Evolutionary conservation across 35 echinoderm and acorn worm genomes (phyloP).

Genomic region (Heliocidaris erythrogramma): DNA sequence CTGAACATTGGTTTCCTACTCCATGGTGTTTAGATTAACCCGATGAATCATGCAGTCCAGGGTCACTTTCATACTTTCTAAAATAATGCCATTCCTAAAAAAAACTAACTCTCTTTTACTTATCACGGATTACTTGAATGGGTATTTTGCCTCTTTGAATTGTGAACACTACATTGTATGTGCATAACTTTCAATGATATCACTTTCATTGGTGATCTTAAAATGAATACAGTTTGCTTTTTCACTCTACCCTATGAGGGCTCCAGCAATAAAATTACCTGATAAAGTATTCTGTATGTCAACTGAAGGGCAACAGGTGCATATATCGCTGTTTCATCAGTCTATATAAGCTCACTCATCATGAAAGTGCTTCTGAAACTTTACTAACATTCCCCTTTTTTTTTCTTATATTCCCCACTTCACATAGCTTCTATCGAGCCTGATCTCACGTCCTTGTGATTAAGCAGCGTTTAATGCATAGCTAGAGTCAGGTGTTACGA

Average conservation of each 20-base stretch:
- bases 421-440: neutral
- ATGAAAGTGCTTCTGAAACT: constrained; percentile 1
- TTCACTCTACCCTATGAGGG: neutral
- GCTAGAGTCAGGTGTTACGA: neutral
- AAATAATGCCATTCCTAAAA: neutral
- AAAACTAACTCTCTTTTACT: neutral
- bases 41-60: neutral
- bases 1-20: neutral
- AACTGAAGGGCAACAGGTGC: neutral
- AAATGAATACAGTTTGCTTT: neutral
- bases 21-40: neutral
- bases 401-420: neutral
- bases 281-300: neutral
- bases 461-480: neutral
- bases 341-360: neutral
- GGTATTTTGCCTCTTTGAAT: neutral
- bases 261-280: neutral
- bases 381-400: neutral
- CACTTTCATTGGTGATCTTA: neutral
- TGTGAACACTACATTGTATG: neutral
- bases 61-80: neutral
- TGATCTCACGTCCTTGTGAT: neutral
- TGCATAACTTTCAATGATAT: neutral
- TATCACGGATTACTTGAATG: neutral
- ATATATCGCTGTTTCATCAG: neutral